Evolutionary conservation across 1,140 invertebrate species (phyloP).

Genomic region (Diorhabda carinulata): DNA sequence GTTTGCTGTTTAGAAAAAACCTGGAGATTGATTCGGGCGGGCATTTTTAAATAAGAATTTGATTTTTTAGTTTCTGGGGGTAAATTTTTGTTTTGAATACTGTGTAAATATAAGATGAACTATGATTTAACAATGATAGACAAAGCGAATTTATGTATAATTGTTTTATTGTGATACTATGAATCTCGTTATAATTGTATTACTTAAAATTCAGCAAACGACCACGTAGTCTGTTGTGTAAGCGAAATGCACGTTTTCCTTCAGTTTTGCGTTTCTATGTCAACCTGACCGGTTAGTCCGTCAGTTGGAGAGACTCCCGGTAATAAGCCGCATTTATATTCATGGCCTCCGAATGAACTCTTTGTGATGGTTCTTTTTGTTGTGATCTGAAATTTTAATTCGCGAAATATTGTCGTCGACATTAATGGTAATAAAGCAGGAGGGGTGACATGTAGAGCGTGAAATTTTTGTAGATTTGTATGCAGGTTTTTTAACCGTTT

Average conservation of each 20-base stretch:
- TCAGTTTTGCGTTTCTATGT: not conserved
- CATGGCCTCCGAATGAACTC: constrained; percentile 1
- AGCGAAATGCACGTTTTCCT: not conserved
- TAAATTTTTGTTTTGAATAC: too few species aligned
- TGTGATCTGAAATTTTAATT: constrained; percentile 3
- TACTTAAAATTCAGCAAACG: not conserved
- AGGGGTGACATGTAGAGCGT: constrained; percentile 1
- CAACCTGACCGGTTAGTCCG: constrained; percentile 1
- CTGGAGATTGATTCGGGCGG: too few species aligned
- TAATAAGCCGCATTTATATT: constrained; percentile 3
- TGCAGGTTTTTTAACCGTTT: not conserved
- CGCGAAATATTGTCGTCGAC: not conserved
- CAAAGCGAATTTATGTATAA: too few species aligned
- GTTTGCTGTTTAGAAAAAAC: too few species aligned
- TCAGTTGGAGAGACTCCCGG: not conserved
- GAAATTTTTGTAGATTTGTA: not conserved
- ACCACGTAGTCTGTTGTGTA: not conserved
- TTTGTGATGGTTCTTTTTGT: constrained; percentile 2
- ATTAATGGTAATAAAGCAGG: not conserved
- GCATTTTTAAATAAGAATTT: too few species aligned
- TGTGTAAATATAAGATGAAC: too few species aligned
- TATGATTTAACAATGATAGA: too few species aligned
- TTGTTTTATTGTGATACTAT: too few species aligned
- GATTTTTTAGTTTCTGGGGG: too few species aligned
- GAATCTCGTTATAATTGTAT: not conserved